Evolutionary conservation across 2,113 vertebrate genomes (phyloP), one percentile per base, ranked within the genome.

Genomic region (Gymnorhina tibicen): DNA sequence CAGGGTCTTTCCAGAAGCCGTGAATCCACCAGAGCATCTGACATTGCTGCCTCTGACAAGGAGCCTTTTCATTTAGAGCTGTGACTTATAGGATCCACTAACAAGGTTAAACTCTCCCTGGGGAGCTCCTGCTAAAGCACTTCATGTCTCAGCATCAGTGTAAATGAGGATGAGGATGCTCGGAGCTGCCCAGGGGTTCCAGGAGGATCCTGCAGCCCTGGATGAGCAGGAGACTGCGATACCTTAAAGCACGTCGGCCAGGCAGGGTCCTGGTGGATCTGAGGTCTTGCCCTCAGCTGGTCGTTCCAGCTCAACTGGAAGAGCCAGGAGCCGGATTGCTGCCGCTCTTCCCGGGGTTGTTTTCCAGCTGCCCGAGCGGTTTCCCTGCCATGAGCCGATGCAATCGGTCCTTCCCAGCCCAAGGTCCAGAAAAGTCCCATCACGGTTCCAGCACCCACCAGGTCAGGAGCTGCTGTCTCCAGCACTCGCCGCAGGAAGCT

Each of bases 401-500:
- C n/a, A 14, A 49, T 30, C 7, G 0, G 20, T 24, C 3, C 0
- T n/a, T 62, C 67, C 74, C 82, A 78, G 78, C 64, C 82, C 88
- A 69, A 37, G 15, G 49, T 62, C 66, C 70, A 32, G 52, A 21
- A 52, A 64, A 77, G 33, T n/a, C 16, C 62, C 70, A 28, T 4
- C 9, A 4, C 0, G 0, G 84, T 17, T 59, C 76, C 50, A 17
- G 53, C 7, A 0, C 3, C n/a, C 27, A 2, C 13, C 78, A 55
- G 89, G 49, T 9, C 70, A 2, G 56, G 42, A 41, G 49, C 58
- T 1, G 7, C 35, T 1, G 1, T 52, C 74, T 69, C 66, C 91
- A 42, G 16, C 37, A 0, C 53, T 74, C 2, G 16, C 89, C n/a
- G 5, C 39, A 4, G 84, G 91, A 46, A 5, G 55, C 60, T 81